Conservation (phyloP, 2,888 invertebrate genomes). For the Spodoptera picta region DNA sequence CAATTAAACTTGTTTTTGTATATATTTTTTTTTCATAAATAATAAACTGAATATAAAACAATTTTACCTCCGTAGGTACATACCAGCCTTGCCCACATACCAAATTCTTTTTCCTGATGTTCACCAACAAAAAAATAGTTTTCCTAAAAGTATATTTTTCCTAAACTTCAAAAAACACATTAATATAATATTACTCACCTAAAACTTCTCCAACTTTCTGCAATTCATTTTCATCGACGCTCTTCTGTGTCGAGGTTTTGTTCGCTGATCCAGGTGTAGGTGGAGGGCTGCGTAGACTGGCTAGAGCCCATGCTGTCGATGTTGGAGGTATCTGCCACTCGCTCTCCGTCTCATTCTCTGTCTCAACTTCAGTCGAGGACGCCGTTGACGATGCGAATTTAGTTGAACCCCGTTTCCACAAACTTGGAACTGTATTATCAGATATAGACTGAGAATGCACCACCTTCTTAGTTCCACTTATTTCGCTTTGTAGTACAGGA, state of each 20-base stretch:
- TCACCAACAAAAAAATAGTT: too few species aligned
- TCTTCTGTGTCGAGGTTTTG: constrained; percentile 70
- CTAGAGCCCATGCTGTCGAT: constrained; percentile 86
- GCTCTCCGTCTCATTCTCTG: constrained; percentile 47
- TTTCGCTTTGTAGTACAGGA: constrained; percentile 81
- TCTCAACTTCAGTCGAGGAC: constrained; percentile 68
- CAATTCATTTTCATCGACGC: constrained; percentile 79
- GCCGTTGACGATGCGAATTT: constrained; percentile 76
- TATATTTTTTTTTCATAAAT: too few species aligned
- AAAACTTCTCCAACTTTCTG: constrained; percentile 80
- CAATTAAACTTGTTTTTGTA: too few species aligned
- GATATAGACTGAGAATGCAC: constrained; percentile 80
- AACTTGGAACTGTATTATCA: constrained; percentile 83
- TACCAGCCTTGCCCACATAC: too few species aligned
- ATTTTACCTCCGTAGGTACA: too few species aligned
- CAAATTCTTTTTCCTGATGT: too few species aligned
- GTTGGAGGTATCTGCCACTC: constrained; percentile 85
- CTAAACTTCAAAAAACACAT: too few species aligned
- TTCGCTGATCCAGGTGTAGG: constrained; percentile 66
- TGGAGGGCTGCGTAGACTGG: constrained; percentile 81
- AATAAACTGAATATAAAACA: too few species aligned
- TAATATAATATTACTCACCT: constrained; percentile 65
- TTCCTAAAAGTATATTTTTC: too few species aligned
- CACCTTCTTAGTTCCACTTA: constrained; percentile 76
- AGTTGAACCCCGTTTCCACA: constrained; percentile 86